phyloP scores from a whole-genome alignment of 2,888 invertebrate genomes.

The Alsophila aescularia region DNA sequence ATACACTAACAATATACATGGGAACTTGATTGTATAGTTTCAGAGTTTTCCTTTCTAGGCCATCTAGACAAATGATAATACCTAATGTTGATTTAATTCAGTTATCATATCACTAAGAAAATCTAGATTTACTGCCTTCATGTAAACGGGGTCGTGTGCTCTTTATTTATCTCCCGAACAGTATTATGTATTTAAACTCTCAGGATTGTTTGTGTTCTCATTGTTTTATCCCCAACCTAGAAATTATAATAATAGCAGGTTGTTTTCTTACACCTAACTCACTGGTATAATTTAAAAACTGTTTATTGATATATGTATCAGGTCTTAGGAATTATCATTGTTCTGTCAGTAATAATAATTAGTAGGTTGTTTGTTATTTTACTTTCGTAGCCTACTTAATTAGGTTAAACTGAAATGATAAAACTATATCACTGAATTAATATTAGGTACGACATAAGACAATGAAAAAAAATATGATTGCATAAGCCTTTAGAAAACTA shows the following conservation, averaged over 20 bases:
- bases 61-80: background rate
- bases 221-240: conserved; percentile 7
- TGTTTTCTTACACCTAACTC: background rate
- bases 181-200: conserved; percentile 5
- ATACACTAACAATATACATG: no score
- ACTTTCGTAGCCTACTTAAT: no score
- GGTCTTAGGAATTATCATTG: background rate
- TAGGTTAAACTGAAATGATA: no score
- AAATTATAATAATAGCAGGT: conserved; percentile 1
- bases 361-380: no score
- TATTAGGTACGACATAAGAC: no score
- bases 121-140: background rate
- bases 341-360: background rate
- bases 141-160: conserved; percentile 8
- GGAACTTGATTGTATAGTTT: no score
- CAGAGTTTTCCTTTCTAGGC: no score
- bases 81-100: background rate
- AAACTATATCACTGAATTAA: no score
- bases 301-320: no score
- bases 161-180: background rate
- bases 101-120: background rate
- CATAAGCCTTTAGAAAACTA: no score
- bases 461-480: no score
- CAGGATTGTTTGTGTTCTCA: conserved; percentile 4
- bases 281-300: background rate